Base-by-base conservation (phyloP, 1,140 invertebrate genomes). In the Drosophila pachea region DNA sequence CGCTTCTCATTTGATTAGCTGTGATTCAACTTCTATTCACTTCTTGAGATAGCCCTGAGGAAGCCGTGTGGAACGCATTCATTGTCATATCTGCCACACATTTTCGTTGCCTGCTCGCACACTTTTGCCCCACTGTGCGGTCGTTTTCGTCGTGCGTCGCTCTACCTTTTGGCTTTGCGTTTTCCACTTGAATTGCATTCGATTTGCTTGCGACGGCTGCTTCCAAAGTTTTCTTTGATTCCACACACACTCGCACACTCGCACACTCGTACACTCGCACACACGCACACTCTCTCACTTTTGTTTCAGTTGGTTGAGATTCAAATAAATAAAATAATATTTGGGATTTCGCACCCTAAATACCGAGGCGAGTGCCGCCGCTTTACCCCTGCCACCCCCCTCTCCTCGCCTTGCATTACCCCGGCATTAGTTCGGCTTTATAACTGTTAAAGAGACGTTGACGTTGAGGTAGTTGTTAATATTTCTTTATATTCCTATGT, bases 301-400 rank as follows among this genome's bases (percentile, higher is more conserved):
- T 75, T 74, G 68, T 83, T 75, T 83, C 75, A 75, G 61, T 73
- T 81, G 49, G 38, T 87, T 87, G 69, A 78, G 68, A 82, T 83
- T 88, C 73, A 77, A 86, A 88, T 88, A 88, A 88, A 88, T 88
- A 88, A 83, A 88, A 86, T 88, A 88, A 88, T 88, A 88, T 88
- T 88, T 86, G 78, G 71, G 56, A 77, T 74, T 86, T 88, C 68
- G 86, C 86, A 88, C 86, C 81, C 86, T 79, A 88, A 88, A 73
- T 63, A 73, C 36, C 49, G 16, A 43, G 53, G 60, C 43, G 56
- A 72, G 48, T 50, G 33, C 6, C 29, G 47, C 32, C 45, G 11
- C 11, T 5, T 52, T 52, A 14, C 16, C 29, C 38, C 36, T 22
- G 7, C 8, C 8, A 7, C 7, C 1, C 14, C 11, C 45, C 36